Conservation (phyloP, 2,888 invertebrate species). For the Hypomecis punctinalis region DNA sequence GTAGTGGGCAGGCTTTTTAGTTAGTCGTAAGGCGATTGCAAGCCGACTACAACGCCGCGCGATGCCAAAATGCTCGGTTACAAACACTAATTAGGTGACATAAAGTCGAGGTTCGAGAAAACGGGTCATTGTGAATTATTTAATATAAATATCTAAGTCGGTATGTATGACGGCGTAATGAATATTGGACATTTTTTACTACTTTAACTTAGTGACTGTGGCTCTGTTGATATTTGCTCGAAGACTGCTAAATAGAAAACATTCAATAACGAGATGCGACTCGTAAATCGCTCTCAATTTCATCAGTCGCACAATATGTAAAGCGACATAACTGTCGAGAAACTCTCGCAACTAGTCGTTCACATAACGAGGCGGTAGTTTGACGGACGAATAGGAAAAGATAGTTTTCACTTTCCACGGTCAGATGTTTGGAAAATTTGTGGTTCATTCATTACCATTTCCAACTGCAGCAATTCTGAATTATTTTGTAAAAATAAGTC, state of each 20-base stretch:
- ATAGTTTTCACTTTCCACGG: slow-evolving; percentile 51
- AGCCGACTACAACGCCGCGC: too few species aligned
- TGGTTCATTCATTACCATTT: slow-evolving; percentile 32
- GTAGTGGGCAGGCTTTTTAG: too few species aligned
- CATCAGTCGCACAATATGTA: slow-evolving; percentile 26
- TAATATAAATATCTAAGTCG: too few species aligned
- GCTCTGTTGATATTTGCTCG: too few species aligned
- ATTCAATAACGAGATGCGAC: slow-evolving; percentile 19
- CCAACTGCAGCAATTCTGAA: background rate
- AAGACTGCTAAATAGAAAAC: slow-evolving; percentile 24
- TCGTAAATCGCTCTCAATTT: slow-evolving; percentile 25
- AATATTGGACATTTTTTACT: too few species aligned
- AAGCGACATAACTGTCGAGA: slow-evolving; percentile 30
- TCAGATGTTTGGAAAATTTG: slow-evolving; percentile 42
- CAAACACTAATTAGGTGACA: too few species aligned
- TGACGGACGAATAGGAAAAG: slow-evolving; percentile 41
- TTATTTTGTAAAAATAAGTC: background rate
- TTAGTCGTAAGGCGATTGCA: too few species aligned
- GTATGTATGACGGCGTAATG: too few species aligned
- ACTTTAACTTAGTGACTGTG: too few species aligned
- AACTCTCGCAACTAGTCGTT: slow-evolving; percentile 28
- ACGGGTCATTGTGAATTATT: too few species aligned
- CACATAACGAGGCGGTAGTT: slow-evolving; percentile 31
- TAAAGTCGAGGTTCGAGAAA: too few species aligned
- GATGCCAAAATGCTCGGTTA: too few species aligned